Evolutionary conservation across 92 coral and sea anemone genomes (phyloP).

Genomic region (Zoanthus sansibaricus): DNA sequence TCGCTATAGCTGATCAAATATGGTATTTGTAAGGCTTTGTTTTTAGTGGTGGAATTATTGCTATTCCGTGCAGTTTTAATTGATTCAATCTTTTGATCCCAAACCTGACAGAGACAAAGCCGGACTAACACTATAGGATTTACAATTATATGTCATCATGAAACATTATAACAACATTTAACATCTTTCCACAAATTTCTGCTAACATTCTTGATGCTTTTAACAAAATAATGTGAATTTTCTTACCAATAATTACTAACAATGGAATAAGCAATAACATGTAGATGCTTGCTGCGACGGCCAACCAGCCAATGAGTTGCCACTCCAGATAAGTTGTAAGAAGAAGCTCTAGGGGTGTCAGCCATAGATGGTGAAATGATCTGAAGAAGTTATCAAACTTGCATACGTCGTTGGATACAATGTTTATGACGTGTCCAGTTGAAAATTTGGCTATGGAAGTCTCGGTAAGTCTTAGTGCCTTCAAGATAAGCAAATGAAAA

Average conservation of each 20-base stretch:
- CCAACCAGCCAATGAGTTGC: conserved; percentile 78
- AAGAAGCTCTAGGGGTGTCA: conserved; percentile 70
- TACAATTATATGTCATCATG: neutral
- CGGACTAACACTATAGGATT: too few species aligned
- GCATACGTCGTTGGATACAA: conserved; percentile 75
- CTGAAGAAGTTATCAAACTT: conserved; percentile 70
- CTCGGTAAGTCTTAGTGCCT: conserved; percentile 29
- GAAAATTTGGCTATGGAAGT: conserved; percentile 38
- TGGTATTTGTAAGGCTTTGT: too few species aligned
- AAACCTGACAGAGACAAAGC: too few species aligned
- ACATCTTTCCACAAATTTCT: neutral
- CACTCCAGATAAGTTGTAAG: conserved; percentile 65
- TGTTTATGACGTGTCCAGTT: conserved; percentile 73
- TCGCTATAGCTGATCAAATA: too few species aligned
- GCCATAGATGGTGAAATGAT: conserved; percentile 40
- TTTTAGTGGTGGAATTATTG: too few species aligned
- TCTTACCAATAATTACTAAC: conserved; percentile 70
- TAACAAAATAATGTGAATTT: too few species aligned
- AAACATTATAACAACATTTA: neutral
- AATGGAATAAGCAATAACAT: conserved; percentile 61
- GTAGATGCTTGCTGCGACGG: conserved; percentile 64
- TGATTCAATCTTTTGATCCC: too few species aligned
- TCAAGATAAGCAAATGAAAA: neutral
- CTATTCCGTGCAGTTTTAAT: too few species aligned
- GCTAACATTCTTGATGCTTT: too few species aligned